Evolutionary conservation across 2,888 invertebrate species (phyloP).

Genomic region (Psylliodes chrysocephalus): DNA sequence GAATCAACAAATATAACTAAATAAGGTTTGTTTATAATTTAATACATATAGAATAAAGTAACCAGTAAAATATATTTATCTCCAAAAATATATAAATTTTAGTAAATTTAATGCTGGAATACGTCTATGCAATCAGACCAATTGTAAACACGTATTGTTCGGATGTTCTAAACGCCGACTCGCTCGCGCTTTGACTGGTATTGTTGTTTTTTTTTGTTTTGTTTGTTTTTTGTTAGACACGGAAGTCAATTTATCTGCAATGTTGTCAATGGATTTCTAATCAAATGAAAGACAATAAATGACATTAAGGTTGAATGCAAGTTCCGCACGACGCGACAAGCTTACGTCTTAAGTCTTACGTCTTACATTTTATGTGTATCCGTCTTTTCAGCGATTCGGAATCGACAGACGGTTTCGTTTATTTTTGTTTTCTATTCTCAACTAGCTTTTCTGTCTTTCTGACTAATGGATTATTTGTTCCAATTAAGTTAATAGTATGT

Average conservation of each 20-base stretch:
- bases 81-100: no score
- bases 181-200: background rate
- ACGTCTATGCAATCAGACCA: background rate
- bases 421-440: background rate
- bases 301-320: slow-evolving; percentile 18
- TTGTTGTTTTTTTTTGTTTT: background rate
- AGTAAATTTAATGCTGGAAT: no score
- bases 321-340: slow-evolving; percentile 1
- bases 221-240: slow-evolving; percentile 11
- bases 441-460: background rate
- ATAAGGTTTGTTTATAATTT: no score
- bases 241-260: slow-evolving; percentile 18
- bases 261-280: slow-evolving; percentile 25
- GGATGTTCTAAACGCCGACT: background rate
- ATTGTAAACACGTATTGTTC: slow-evolving; percentile 4
- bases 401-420: slow-evolving; percentile 3
- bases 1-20: no score
- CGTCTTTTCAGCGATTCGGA: slow-evolving; percentile 3
- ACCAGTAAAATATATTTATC: no score
- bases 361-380: background rate
- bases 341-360: slow-evolving; percentile 15
- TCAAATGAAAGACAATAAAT: slow-evolving; percentile 26
- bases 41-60: no score
- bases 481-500: slow-evolving; percentile 3
- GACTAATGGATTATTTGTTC: slow-evolving; percentile 12